These are phyloP conservation scores for Equus przewalskii DNA, from an alignment of 2,113 vertebrate genomes.

Conservation along the genomic window DNA sequence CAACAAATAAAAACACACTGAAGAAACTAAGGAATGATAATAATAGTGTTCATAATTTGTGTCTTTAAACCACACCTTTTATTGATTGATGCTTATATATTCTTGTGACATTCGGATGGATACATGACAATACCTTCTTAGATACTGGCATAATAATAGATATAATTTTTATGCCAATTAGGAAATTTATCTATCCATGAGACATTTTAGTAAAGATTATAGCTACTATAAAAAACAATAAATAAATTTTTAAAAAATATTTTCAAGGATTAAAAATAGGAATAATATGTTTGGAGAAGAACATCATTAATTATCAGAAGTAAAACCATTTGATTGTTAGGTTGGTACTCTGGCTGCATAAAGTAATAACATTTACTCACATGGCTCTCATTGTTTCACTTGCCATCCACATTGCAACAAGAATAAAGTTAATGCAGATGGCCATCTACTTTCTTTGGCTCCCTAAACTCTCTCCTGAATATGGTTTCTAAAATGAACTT, in stretches of 20 bases:
- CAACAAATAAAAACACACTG: background rate
- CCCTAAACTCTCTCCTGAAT: background rate
- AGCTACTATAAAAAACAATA: constrained; percentile 24
- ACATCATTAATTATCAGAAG: constrained; percentile 53
- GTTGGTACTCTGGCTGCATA: constrained; percentile 42
- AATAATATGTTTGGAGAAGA: constrained; percentile 19
- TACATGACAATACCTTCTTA: constrained; percentile 8
- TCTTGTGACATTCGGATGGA: background rate
- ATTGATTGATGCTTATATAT: background rate
- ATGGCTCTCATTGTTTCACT: constrained; percentile 80
- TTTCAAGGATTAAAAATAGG: constrained; percentile 28
- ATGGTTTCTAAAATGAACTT: constrained; percentile 1
- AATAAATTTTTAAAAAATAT: background rate
- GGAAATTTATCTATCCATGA: constrained; percentile 30
- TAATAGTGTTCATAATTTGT: background rate
- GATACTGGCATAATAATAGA: background rate
- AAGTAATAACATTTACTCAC: constrained; percentile 76
- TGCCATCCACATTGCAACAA: constrained; percentile 69
- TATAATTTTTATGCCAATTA: background rate
- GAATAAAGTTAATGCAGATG: constrained; percentile 80
- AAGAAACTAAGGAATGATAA: background rate
- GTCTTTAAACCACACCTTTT: constrained; percentile 22
- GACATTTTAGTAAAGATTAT: constrained; percentile 19
- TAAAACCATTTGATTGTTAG: constrained; percentile 63
- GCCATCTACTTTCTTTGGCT: constrained; percentile 51